Conservation (phyloP, 2,888 invertebrate species). For the Synanthedon vespiformis region DNA sequence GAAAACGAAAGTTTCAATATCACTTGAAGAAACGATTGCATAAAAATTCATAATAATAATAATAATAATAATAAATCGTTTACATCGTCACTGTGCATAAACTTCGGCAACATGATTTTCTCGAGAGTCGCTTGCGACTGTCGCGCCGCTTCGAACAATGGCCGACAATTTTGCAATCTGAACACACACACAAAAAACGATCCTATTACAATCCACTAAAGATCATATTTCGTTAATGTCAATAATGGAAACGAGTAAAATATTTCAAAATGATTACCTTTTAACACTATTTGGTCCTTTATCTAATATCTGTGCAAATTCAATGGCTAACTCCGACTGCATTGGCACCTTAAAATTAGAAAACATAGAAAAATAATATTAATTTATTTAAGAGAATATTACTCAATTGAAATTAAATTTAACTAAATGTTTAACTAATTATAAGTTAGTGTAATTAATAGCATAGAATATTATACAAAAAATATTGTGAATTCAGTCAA, state of each 20-base stretch:
- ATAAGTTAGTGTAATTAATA: too few species aligned
- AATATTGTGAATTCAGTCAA: too few species aligned
- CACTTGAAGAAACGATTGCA: not conserved
- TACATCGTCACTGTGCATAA: conserved; percentile 86
- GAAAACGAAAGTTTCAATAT: conserved; percentile 26
- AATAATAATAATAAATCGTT: conserved; percentile 6
- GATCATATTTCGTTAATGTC: not conserved
- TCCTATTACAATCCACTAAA: not conserved
- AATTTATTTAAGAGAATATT: too few species aligned
- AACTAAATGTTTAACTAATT: too few species aligned
- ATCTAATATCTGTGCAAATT: conserved; percentile 67
- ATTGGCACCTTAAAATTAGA: conserved; percentile 70
- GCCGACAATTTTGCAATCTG: conserved; percentile 79
- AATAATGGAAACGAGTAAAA: conserved; percentile 2
- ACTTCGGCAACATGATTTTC: conserved; percentile 79
- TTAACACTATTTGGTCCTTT: conserved; percentile 68
- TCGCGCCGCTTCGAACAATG: conserved; percentile 84
- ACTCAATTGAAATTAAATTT: too few species aligned
- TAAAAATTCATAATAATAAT: not conserved
- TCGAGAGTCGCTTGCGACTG: conserved; percentile 81
- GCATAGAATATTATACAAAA: too few species aligned
- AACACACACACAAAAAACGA: conserved; percentile 1
- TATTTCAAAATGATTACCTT: conserved; percentile 14
- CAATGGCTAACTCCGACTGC: conserved; percentile 63
- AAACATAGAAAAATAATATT: too few species aligned